These are phyloP conservation scores for Sarcophaga carnaria DNA, from an alignment of 2,888 invertebrate species.

Conservation along the genomic window DNA sequence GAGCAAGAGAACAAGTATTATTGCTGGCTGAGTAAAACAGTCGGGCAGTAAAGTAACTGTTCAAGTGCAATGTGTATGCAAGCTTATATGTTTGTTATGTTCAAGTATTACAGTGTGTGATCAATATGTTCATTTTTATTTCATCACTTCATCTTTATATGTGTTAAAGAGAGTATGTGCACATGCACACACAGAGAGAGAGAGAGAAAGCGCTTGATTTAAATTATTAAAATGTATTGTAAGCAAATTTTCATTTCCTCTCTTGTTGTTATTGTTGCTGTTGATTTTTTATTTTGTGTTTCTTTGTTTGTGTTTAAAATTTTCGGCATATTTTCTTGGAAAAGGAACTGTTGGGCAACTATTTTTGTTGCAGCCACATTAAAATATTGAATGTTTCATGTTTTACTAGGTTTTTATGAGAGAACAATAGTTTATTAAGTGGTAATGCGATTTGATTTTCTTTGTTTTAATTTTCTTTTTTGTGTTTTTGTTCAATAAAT, in stretches of 20 bases:
- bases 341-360: neutral
- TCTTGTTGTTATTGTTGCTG: conserved; percentile 11
- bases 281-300: neutral
- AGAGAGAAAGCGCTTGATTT: conserved; percentile 24
- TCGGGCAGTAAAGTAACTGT: too few relatives aligned
- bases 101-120: too few relatives aligned
- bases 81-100: too few relatives aligned
- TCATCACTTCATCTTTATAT: too few relatives aligned
- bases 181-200: too few relatives aligned
- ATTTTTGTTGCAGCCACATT: neutral
- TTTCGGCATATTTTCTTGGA: neutral
- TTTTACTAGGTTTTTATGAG: neutral
- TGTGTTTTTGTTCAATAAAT: neutral
- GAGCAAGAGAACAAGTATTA: too few relatives aligned
- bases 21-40: too few relatives aligned
- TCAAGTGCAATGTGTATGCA: too few relatives aligned
- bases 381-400: neutral
- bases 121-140: conserved; percentile 1
- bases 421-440: neutral
- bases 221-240: conserved; percentile 59
- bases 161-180: too few relatives aligned
- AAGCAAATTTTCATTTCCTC: conserved; percentile 34
- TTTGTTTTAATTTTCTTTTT: neutral
- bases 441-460: neutral
- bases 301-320: neutral